These are phyloP conservation scores for Temnothorax unifasciatus DNA, from an alignment of 2,888 invertebrate species.

Conservation along the genomic window DNA sequence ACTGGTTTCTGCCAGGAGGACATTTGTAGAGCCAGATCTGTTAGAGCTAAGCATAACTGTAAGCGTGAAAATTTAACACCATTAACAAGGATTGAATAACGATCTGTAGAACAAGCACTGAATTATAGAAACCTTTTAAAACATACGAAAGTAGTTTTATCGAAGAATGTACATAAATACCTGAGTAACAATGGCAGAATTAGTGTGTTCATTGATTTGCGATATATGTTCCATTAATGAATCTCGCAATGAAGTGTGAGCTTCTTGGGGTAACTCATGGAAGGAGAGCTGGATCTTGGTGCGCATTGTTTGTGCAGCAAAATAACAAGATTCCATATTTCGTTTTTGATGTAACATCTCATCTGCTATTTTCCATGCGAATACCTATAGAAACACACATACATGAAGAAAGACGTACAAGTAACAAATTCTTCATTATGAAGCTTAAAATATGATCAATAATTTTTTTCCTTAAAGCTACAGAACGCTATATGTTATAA, in stretches of 20 bases:
- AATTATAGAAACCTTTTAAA: neutral
- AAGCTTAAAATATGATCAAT: neutral
- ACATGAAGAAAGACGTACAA: neutral
- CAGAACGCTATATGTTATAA: neutral
- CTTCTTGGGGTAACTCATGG: conserved; percentile 95
- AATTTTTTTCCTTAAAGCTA: conserved; percentile 27
- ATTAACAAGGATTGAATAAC: neutral
- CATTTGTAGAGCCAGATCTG: conserved; percentile 98
- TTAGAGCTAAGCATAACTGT: conserved; percentile 95
- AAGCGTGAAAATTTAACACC: conserved; percentile 22
- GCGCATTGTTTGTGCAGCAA: conserved; percentile 99
- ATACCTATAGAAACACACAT: conserved; percentile 89
- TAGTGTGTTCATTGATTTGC: conserved; percentile 92
- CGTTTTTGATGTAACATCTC: conserved; percentile 95
- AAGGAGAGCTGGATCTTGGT: conserved; percentile 97
- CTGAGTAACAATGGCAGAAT: conserved; percentile 95
- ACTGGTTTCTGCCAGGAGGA: conserved; percentile 96
- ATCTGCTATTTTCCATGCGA: conserved; percentile 98
- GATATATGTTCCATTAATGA: conserved; percentile 96
- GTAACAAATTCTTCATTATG: neutral
- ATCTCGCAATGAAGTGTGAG: conserved; percentile 95
- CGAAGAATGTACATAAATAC: conserved; percentile 75
- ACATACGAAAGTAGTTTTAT: neutral
- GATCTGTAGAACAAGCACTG: neutral
- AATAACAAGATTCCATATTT: conserved; percentile 97